phyloP scores from a whole-genome alignment of 2,113 vertebrate genomes.

The Pituophis catenifer region DNA sequence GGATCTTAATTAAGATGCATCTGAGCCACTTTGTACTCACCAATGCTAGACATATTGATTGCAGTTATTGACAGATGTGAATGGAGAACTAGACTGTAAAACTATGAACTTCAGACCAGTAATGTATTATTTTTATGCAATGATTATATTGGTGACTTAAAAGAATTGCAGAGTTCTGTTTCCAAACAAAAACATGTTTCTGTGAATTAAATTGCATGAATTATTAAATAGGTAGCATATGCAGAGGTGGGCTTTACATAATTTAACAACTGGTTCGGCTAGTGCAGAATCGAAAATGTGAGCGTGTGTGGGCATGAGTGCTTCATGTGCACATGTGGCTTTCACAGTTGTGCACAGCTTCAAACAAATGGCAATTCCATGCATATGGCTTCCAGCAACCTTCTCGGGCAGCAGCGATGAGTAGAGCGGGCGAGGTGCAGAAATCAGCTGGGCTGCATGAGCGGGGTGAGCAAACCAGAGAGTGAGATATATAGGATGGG shows the following conservation, averaged over 20 bases:
- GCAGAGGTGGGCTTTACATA: background rate
- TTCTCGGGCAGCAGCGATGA: too few relatives aligned
- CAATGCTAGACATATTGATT: background rate
- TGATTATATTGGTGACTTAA: background rate
- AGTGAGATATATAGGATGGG: too few relatives aligned
- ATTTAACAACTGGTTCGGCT: too few relatives aligned
- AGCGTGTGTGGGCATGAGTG: too few relatives aligned
- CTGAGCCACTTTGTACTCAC: background rate
- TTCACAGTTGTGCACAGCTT: too few relatives aligned
- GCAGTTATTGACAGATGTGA: background rate
- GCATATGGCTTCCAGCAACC: too few relatives aligned
- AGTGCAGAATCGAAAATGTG: too few relatives aligned
- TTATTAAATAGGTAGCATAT: background rate
- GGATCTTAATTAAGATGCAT: background rate
- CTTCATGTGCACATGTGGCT: too few relatives aligned
- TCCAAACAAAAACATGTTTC: background rate
- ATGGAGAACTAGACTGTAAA: background rate
- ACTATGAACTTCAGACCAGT: background rate
- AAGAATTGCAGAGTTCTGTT: background rate
- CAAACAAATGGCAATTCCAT: too few relatives aligned
- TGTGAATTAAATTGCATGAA: background rate
- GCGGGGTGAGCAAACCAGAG: too few relatives aligned
- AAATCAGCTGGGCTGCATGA: too few relatives aligned
- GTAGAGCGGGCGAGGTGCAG: too few relatives aligned
- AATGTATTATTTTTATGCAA: background rate